A percentile compares a stretch with the other conserved stretches of the same genome.
phyloP scores from a whole-genome alignment of 2,797 vertebrate species.

The Chelon auratus region DNA sequence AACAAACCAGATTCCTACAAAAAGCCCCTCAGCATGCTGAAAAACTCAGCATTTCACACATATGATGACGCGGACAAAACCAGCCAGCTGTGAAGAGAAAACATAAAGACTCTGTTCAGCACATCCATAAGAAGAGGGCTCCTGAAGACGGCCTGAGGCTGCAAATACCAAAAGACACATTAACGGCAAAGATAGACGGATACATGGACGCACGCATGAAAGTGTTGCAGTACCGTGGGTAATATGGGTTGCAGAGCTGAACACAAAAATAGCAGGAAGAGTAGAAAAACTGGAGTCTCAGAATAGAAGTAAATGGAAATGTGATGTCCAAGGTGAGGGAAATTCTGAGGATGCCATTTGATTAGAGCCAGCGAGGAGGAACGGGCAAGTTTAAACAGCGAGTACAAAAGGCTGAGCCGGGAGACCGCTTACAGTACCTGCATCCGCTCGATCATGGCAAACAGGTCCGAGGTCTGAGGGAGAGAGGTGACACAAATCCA shows the following conservation, averaged over 20 bases:
- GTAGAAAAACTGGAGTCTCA: constrained; percentile 14
- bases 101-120: constrained; percentile 44
- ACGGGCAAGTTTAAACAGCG: neutral
- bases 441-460: constrained; percentile 91
- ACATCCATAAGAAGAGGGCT: constrained; percentile 36
- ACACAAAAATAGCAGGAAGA: constrained; percentile 41
- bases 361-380: constrained; percentile 33
- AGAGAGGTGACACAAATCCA: constrained; percentile 68
- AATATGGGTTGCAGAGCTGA: constrained; percentile 3
- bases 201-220: constrained; percentile 13
- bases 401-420: constrained; percentile 12
- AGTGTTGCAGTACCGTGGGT: constrained; percentile 17
- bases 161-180: constrained; percentile 12
- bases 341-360: constrained; percentile 28
- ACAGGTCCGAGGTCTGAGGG: constrained; percentile 87
- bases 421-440: constrained; percentile 83
- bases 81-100: constrained; percentile 32
- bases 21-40: constrained; percentile 10
- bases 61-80: constrained; percentile 40
- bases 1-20: constrained; percentile 24
- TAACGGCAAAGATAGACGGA: constrained; percentile 21
- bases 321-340: constrained; percentile 12
- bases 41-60: constrained; percentile 41
- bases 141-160: constrained; percentile 35
- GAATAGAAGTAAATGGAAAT: constrained; percentile 43